Evolutionary conservation across 2,113 vertebrate species (phyloP).

Genomic region (Indri indri): DNA sequence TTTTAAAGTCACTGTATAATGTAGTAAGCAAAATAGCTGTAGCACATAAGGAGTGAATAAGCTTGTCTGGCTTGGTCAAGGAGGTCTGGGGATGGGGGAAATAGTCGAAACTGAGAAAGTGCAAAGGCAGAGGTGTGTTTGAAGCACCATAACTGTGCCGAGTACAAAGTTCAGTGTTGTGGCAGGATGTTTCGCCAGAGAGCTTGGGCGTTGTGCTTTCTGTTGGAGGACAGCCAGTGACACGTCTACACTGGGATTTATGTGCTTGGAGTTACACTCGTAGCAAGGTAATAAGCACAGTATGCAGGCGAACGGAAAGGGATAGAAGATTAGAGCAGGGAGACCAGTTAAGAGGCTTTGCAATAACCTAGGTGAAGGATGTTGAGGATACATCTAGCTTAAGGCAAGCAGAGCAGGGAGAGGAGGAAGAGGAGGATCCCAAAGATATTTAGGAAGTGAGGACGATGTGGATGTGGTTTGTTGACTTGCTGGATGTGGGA

Average conservation of each 20-base stretch:
- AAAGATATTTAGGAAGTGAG: not conserved
- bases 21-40: not conserved
- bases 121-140: not conserved
- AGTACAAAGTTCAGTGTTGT: not conserved
- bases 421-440: not conserved
- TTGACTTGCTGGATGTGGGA: not conserved
- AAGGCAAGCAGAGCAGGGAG: not conserved
- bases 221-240: not conserved
- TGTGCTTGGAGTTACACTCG: not conserved
- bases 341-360: conserved; percentile 59
- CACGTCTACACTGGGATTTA: not conserved
- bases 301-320: not conserved
- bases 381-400: not conserved
- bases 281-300: not conserved
- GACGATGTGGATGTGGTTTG: rapidly evolving
- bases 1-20: not conserved
- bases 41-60: not conserved
- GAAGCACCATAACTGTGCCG: not conserved
- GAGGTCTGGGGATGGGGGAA: not conserved
- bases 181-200: not conserved
- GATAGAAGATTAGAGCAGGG: not conserved
- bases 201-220: not conserved
- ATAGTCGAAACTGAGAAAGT: not conserved
- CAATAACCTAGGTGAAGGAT: conserved; percentile 53
- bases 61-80: not conserved